phyloP scores from a whole-genome alignment of 2,888 invertebrate genomes.

The Sabatieria punctata region DNA sequence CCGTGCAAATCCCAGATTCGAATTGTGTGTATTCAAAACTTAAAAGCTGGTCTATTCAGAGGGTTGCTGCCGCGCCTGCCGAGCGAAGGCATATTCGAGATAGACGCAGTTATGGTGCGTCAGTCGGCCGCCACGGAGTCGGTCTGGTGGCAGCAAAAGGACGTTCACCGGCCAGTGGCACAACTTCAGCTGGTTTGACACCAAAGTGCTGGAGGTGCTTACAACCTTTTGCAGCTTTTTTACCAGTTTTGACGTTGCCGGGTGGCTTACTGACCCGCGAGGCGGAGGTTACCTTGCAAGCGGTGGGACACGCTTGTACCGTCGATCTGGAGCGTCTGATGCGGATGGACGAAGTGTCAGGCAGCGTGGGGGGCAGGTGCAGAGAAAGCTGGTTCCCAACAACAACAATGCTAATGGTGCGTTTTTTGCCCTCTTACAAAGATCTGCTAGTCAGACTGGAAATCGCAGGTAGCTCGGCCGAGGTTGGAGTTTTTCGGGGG shows the following conservation, averaged over 20 bases:
- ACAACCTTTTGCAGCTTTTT: no score
- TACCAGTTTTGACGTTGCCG: slow-evolving; percentile 9
- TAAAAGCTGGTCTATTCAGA: no score
- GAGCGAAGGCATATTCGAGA: slow-evolving; percentile 80
- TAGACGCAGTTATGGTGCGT: no score
- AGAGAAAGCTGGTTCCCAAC: no score
- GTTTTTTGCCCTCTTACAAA: no score
- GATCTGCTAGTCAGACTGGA: no score
- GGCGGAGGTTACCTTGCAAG: slow-evolving; percentile 79
- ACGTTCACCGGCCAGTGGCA: slow-evolving; percentile 77
- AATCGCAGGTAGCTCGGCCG: no score
- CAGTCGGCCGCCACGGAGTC: slow-evolving; percentile 40
- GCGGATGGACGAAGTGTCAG: slow-evolving; percentile 93
- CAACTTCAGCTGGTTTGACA: slow-evolving; percentile 78
- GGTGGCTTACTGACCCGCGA: no score
- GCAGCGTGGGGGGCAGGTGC: slow-evolving; percentile 77
- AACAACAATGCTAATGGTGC: no score
- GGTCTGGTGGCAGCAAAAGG: slow-evolving; percentile 91
- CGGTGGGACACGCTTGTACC: slow-evolving; percentile 86
- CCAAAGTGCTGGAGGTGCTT: slow-evolving; percentile 73
- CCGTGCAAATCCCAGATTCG: no score
- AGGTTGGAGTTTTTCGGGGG: no score
- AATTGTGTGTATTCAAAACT: no score
- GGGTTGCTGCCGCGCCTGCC: slow-evolving; percentile 93
- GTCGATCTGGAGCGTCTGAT: slow-evolving; percentile 93